Base-by-base conservation (phyloP, 2,113 vertebrate species). In the Bos javanicus region DNA sequence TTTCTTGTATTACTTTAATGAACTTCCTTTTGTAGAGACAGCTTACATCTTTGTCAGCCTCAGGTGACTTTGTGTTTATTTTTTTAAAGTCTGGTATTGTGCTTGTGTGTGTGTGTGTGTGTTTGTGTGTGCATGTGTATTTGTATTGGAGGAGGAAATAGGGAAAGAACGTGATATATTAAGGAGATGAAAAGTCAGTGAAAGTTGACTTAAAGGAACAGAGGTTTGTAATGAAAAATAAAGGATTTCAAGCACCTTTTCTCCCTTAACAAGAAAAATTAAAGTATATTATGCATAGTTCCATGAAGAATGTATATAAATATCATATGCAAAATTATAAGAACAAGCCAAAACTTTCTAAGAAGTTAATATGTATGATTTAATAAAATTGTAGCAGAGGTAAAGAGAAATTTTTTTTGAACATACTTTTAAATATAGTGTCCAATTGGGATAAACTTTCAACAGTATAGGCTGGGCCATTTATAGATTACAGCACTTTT, bases 401-500 rank as follows among this genome's bases (percentile, higher is more conserved):
- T 88, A 92, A 87, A 87, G 80, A 88, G n/a, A 94, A 56, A 46
- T 39, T 71, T 60, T 87, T 93, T 80, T 67, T 81, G 39, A 81
- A 90, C 21, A 87, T 59, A 67, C 1, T 93, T 93, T 90, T 89
- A 92, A 93, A 54, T 36, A 80, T 57, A 71, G 25, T 90, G 90
- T 91, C 83, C 54, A 94, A 39, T 82, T 93, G 81, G 89, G 80
- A 67, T 96, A 94, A 94, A 95, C 26, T 95, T 97, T 96, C 96
- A 98, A 91, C 92, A 94, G 93, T 94, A 96, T 7, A 98, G 89
- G 43, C 80, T 86, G 48, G 76, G 76, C 59, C 97, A 97, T 92
- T 98, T 97, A 94, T 97, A 96, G 96, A 97, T 98, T 97, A 96
- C 13, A 97, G 30, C 87, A 97, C 90, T 97, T 97, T 90, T 76